Evolutionary conservation across 2,113 vertebrate genomes (phyloP).

Genomic region (Trichomycterus rosablanca): DNA sequence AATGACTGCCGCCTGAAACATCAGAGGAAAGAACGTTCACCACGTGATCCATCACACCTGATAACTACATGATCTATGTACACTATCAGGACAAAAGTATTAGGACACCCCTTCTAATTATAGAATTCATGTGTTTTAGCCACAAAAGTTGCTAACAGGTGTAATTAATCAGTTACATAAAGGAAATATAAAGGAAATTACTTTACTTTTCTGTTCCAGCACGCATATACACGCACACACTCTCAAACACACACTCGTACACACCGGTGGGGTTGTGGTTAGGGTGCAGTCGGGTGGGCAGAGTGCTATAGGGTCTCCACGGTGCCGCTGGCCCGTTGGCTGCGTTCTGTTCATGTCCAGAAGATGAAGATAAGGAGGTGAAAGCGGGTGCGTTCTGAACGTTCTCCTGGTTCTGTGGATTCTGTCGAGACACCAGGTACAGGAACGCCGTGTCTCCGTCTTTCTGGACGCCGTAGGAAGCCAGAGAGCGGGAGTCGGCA

Average conservation of each 20-base stretch:
- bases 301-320: conserved; percentile 62
- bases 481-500: conserved; percentile 72
- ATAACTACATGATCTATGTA: too few species aligned
- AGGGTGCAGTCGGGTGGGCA: conserved; percentile 57
- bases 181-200: too few species aligned
- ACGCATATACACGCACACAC: too few species aligned
- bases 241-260: not conserved
- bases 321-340: conserved; percentile 46
- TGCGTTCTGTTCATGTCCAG: not conserved
- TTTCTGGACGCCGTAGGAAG: conserved; percentile 79
- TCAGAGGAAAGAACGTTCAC: not conserved
- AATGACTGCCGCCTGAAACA: conserved; percentile 42
- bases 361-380: conserved; percentile 35
- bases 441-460: conserved; percentile 84
- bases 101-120: too few species aligned
- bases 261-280: conserved; percentile 61
- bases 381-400: too few species aligned
- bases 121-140: too few species aligned
- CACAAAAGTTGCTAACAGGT: too few species aligned
- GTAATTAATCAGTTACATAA: too few species aligned
- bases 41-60: too few species aligned
- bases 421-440: conserved; percentile 80
- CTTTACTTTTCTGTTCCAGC: too few species aligned
- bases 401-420: conserved; percentile 72
- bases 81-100: too few species aligned